These are phyloP conservation scores for Lepidonotus clava DNA, from an alignment of 2,888 invertebrate genomes.

Conservation along the genomic window DNA sequence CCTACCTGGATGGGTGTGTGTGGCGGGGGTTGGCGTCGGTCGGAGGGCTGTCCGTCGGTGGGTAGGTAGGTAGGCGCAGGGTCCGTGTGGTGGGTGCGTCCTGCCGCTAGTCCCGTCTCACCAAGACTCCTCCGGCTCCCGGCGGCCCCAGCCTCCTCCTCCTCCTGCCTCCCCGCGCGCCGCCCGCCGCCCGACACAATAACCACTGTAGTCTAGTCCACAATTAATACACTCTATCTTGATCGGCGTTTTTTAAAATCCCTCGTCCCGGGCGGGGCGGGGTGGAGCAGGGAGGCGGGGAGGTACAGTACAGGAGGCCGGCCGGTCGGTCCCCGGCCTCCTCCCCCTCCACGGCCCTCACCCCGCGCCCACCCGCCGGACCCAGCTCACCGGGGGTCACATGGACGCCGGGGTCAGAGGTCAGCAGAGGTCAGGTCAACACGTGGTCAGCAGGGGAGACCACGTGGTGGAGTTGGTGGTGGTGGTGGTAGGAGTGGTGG, in stretches of 20 bases:
- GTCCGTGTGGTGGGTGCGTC: neutral
- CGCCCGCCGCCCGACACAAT: conserved; percentile 19
- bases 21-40: neutral
- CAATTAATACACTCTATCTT: conserved; percentile 41
- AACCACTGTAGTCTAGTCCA: conserved; percentile 38
- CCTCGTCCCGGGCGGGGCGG: neutral
- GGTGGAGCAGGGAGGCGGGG: neutral
- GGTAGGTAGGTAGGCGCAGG: neutral
- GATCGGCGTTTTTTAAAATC: neutral
- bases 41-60: neutral
- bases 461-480: neutral
- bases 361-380: neutral
- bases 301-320: neutral
- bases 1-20: neutral
- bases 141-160: neutral
- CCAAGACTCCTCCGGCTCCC: neutral
- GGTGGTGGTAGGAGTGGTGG: neutral
- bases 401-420: conserved; percentile 25
- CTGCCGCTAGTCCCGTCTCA: neutral
- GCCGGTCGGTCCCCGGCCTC: neutral
- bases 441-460: neutral
- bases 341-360: neutral
- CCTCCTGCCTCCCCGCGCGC: neutral
- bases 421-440: conserved; percentile 1
- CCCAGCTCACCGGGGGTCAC: neutral